Evolutionary conservation across 2,888 invertebrate species (phyloP), one percentile per base, ranked within the genome.

Genomic region (Zootermopsis nevadensis): DNA sequence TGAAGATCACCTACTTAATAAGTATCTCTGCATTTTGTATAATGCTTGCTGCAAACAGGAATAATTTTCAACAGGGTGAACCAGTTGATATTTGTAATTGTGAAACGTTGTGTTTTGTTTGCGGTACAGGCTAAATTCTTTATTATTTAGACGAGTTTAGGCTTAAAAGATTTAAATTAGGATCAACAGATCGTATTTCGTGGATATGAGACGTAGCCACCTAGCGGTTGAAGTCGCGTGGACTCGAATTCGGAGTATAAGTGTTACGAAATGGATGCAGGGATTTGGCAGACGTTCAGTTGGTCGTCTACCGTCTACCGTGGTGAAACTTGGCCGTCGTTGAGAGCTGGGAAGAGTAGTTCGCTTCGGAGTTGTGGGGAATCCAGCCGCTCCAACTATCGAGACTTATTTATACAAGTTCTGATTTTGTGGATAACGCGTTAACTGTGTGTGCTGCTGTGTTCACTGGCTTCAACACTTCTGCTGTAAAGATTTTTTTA

Each of bases 211-310:
- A n/a, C 4, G 48, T 15, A 48, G 15, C 15, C 38, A 19, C 48
- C 48, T 48, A 3, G 48, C 48, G 15, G 48, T 19, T 12, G 12
- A 15, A 48, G 48, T 48, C n/a, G 15, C 60, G 60, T n/a, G 60
- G n/a, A 35, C 33, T 38, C n/a, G 38, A 74, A 74, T 38, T 30
- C 74, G n/a, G 38, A 38, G 2, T 35, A 7, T 35, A 8, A 1
- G 24, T 74, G 42, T 74, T 74, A 74, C 74, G 74, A 74, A 74
- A 74, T 27, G 24, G 27, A 19, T 3, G 19, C 48, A 6, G 48
- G 19, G 30, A 22, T 74, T 38, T 74, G 74, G 74, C 74, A 74
- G n/a, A 74, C 3, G 74, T 3, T 74, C 74, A 74, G 69, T 69
- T 69, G 74, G 74, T 38, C 15, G 74, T 69, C 19, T 10, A 48